A percentile compares a stretch with the other conserved stretches of the same genome.
phyloP scores from a whole-genome alignment of 2,113 vertebrate species.

The Nothoprocta perdicaria region DNA sequence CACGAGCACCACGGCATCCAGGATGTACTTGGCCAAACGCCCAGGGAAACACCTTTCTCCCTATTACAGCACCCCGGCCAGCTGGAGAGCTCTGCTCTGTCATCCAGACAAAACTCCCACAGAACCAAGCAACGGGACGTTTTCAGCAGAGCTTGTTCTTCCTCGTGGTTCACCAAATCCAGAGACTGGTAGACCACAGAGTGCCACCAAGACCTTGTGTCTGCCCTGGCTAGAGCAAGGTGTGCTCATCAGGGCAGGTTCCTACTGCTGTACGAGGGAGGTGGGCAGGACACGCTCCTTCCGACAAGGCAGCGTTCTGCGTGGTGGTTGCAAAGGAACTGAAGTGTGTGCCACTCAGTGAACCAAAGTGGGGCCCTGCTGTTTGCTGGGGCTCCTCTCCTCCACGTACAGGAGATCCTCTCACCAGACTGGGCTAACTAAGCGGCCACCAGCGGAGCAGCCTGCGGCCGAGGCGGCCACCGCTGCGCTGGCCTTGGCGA shows the following conservation, averaged over 20 bases:
- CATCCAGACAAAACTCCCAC: not conserved
- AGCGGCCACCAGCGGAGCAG: not conserved
- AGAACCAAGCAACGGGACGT: not conserved
- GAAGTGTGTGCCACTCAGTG: not conserved
- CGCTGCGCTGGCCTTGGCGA: not conserved
- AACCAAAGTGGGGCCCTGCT: not conserved
- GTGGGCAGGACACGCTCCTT: not conserved
- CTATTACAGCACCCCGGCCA: too few relatives aligned
- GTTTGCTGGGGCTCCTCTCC: not conserved
- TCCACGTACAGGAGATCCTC: not conserved
- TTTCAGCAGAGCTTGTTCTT: not conserved
- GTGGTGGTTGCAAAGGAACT: fast-evolving
- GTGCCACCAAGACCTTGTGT: fast-evolving
- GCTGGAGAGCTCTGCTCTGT: not conserved
- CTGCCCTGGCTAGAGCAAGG: fast-evolving
- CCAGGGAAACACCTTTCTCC: not conserved
- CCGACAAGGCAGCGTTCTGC: not conserved
- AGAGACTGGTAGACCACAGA: not conserved
- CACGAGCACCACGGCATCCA: not conserved
- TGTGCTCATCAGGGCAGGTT: not conserved
- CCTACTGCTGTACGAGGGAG: not conserved
- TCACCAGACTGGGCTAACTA: not conserved
- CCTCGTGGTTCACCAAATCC: not conserved
- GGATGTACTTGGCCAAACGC: not conserved
- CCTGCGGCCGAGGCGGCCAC: not conserved